phyloP scores from a whole-genome alignment of 2,888 invertebrate genomes.

The Yponomeuta malinellus region DNA sequence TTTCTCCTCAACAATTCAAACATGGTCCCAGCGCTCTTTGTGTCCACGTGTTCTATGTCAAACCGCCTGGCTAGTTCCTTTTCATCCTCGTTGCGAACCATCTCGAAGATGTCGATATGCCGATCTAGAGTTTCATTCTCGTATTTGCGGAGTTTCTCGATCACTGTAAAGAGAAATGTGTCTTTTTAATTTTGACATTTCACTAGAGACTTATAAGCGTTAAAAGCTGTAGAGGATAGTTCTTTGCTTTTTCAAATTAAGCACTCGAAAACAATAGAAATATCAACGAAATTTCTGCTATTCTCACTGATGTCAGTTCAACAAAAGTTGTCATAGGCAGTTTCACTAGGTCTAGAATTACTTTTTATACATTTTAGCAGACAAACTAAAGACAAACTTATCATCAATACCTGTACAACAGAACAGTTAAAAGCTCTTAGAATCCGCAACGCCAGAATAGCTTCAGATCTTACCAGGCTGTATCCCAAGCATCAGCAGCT shows the following conservation, averaged over 20 bases:
- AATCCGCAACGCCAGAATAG: not conserved
- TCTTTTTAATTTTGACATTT: not conserved
- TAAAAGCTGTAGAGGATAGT: too few species aligned
- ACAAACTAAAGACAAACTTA: too few species aligned
- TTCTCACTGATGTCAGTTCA: too few species aligned
- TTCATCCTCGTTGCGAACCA: conserved; percentile 98
- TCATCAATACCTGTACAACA: too few species aligned
- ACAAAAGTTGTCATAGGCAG: too few species aligned
- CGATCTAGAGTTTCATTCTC: conserved; percentile 96
- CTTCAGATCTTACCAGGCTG: conserved; percentile 78
- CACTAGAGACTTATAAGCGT: too few species aligned
- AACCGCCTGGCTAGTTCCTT: conserved; percentile 93
- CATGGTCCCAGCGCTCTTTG: conserved; percentile 94
- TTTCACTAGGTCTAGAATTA: too few species aligned
- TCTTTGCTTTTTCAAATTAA: too few species aligned
- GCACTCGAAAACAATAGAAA: too few species aligned
- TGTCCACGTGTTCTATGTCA: conserved; percentile 94
- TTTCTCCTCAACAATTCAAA: conserved; percentile 92
- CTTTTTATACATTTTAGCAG: too few species aligned
- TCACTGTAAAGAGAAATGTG: conserved; percentile 68
- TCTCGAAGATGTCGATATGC: conserved; percentile 99
- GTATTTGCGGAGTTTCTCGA: conserved; percentile 93
- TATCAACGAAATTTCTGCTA: too few species aligned
- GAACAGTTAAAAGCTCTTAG: too few species aligned
- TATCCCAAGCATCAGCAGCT: conserved; percentile 97